Percentiles rank a stretch among this genome's conserved stretches.
Conservation (phyloP, 2,888 invertebrate species). For the Lysandra coridon region DNA sequence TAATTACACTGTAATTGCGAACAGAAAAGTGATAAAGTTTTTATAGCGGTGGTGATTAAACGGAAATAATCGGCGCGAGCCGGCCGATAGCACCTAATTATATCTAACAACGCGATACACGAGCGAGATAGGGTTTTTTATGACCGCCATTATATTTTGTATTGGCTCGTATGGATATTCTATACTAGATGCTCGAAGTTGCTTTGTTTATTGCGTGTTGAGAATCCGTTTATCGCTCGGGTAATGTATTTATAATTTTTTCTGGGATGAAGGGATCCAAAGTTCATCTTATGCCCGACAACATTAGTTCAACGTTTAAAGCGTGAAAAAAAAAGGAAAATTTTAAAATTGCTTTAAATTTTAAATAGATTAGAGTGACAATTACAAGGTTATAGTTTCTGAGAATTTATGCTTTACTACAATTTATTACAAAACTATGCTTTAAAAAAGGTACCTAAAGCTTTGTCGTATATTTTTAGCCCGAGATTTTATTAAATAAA, state of each 20-base stretch:
- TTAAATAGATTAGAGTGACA: too few species aligned
- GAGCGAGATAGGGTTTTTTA: not conserved
- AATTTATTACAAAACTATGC: too few species aligned
- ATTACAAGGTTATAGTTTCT: too few species aligned
- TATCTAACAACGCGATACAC: constrained; percentile 21
- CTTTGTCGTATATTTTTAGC: too few species aligned
- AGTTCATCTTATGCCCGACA: too few species aligned
- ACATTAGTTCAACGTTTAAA: too few species aligned
- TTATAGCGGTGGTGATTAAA: constrained; percentile 28
- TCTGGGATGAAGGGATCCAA: not conserved
- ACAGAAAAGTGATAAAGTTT: constrained; percentile 29
- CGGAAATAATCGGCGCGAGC: constrained; percentile 12
- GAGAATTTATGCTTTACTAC: too few species aligned
- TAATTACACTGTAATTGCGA: constrained; percentile 19
- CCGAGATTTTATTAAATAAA: too few species aligned
- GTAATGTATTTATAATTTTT: not conserved
- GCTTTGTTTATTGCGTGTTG: not conserved
- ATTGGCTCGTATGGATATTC: not conserved
- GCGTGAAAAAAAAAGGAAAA: too few species aligned
- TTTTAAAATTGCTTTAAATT: too few species aligned
- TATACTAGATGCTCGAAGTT: not conserved
- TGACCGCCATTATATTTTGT: constrained; percentile 17
- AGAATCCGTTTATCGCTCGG: not conserved
- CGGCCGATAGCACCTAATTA: constrained; percentile 1
- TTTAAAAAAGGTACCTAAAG: too few species aligned